Percentiles rank a stretch among this genome's conserved stretches.
Conservation (phyloP, 2,113 vertebrate species). For the Cynopterus brachyotis region DNA sequence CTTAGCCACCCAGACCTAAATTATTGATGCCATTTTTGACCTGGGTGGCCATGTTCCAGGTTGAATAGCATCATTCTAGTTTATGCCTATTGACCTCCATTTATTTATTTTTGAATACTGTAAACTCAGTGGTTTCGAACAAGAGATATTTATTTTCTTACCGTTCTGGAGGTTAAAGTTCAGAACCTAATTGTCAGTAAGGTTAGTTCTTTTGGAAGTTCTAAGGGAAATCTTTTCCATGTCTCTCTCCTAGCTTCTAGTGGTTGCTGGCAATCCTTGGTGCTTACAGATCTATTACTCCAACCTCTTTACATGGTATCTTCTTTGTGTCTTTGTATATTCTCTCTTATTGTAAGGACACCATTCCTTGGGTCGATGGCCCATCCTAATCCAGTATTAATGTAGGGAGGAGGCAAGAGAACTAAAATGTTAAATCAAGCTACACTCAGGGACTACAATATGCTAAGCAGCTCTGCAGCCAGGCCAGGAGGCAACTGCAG, state of each 20-base stretch:
- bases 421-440: too few species aligned
- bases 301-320: not conserved
- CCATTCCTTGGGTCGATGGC: not conserved
- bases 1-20: not conserved
- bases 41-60: not conserved
- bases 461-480: too few species aligned
- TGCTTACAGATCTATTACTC: fast-evolving
- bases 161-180: not conserved
- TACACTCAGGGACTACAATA: too few species aligned
- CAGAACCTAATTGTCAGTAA: not conserved
- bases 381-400: not conserved
- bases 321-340: not conserved
- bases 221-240: not conserved
- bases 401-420: too few species aligned
- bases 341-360: not conserved
- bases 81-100: not conserved
- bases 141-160: not conserved
- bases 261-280: not conserved
- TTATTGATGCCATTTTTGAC: not conserved
- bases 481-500: too few species aligned
- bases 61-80: not conserved
- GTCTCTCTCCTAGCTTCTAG: not conserved
- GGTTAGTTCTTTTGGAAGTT: not conserved
- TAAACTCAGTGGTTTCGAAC: not conserved
- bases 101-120: not conserved